Evolutionary conservation across 2,888 invertebrate species (phyloP).

Genomic region (Drosophila macrospina): DNA sequence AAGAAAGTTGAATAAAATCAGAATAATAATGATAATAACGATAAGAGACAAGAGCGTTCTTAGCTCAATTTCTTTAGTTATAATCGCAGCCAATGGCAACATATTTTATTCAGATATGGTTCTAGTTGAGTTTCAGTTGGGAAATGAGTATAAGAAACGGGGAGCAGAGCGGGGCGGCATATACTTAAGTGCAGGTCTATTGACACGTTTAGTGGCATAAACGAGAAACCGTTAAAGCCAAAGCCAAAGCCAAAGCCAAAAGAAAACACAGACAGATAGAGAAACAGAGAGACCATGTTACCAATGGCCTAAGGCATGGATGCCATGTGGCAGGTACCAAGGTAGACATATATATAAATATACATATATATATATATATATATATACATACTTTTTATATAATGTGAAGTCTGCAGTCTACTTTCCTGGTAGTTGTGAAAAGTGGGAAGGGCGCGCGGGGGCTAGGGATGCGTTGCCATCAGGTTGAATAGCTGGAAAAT

Average conservation of each 20-base stretch:
- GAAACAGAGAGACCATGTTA: slow-evolving; percentile 4
- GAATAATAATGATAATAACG: not conserved
- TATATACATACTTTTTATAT: too few species aligned
- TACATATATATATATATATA: not conserved
- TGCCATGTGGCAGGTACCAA: slow-evolving; percentile 6
- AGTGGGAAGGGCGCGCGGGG: not conserved
- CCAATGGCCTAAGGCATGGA: slow-evolving; percentile 12
- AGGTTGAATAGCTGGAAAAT: slow-evolving; percentile 56
- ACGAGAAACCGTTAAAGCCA: slow-evolving; percentile 40
- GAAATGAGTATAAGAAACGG: not conserved
- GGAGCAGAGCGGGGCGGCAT: not conserved
- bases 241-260: slow-evolving; percentile 15
- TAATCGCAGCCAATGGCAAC: slow-evolving; percentile 29
- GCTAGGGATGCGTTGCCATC: slow-evolving; percentile 22
- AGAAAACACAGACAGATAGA: slow-evolving; percentile 2
- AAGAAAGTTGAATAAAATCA: slow-evolving; percentile 1
- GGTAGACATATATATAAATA: not conserved
- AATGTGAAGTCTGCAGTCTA: too few species aligned
- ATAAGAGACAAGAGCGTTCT: slow-evolving; percentile 16
- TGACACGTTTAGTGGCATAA: slow-evolving; percentile 53
- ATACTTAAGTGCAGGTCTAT: slow-evolving; percentile 35
- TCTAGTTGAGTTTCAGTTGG: slow-evolving; percentile 14
- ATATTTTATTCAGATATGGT: slow-evolving; percentile 19
- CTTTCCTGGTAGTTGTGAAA: too few species aligned
- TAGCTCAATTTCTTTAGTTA: slow-evolving; percentile 6